These are phyloP conservation scores for Zaprionus tsacasi DNA, from an alignment of 1,140 invertebrate genomes.

Conservation along the genomic window DNA sequence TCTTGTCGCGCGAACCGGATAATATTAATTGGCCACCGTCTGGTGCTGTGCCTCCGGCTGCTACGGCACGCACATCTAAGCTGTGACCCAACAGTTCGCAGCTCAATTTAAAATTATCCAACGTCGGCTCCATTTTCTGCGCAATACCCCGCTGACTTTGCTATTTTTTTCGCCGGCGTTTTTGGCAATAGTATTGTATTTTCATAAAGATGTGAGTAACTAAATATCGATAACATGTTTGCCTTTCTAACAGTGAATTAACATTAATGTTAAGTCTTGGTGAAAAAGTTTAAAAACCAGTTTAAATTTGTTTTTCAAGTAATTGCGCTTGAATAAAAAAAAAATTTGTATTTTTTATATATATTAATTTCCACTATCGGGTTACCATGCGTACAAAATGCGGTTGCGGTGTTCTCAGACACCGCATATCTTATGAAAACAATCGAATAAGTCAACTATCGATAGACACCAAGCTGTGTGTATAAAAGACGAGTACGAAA, in stretches of 20 bases:
- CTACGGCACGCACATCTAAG: conserved; percentile 92
- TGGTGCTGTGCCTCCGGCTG: conserved; percentile 88
- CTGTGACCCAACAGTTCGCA: conserved; percentile 91
- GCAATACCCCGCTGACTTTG: conserved; percentile 34
- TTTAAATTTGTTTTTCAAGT: no score
- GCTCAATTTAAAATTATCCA: conserved; percentile 90
- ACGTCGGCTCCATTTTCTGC: conserved; percentile 66
- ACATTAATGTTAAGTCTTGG: no score
- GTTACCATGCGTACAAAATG: no score
- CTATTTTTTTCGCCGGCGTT: conserved; percentile 44
- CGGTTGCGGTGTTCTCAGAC: no score
- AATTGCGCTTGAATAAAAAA: no score
- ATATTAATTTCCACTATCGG: no score
- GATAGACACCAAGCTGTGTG: no score
- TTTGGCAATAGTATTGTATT: conserved; percentile 27
- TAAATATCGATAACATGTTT: conserved; percentile 13
- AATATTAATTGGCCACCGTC: conserved; percentile 89
- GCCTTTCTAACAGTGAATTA: no score
- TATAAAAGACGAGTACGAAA: not conserved
- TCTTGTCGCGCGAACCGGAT: conserved; percentile 94
- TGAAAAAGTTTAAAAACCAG: no score
- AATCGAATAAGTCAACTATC: no score
- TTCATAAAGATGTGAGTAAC: conserved; percentile 18
- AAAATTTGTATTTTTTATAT: no score
- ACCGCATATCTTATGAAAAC: no score